A percentile compares a stretch with the other conserved stretches of the same genome.
phyloP scores from a whole-genome alignment of 2,888 invertebrate genomes.

The Andrena fulva region DNA sequence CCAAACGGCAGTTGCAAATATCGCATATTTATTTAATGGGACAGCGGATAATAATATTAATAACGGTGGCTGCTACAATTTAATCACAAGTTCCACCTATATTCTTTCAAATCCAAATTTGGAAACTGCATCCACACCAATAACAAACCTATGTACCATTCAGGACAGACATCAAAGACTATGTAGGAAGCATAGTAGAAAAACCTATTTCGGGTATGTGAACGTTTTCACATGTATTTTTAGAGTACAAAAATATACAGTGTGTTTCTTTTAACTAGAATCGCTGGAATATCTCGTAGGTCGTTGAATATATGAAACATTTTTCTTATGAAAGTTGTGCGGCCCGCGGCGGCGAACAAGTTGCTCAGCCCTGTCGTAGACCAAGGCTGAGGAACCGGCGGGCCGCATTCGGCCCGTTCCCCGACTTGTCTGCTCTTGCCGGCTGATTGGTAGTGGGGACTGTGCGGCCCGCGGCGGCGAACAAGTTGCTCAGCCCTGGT shows the following conservation, averaged over 20 bases:
- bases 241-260: neutral
- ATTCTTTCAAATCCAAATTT: constrained; percentile 2
- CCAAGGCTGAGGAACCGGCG: too few species aligned
- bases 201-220: neutral
- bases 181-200: constrained; percentile 12
- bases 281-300: too few species aligned
- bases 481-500: too few species aligned
- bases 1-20: constrained; percentile 11
- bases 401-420: too few species aligned
- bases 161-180: constrained; percentile 2
- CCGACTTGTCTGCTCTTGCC: too few species aligned
- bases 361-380: too few species aligned
- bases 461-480: too few species aligned
- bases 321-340: too few species aligned
- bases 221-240: constrained; percentile 3
- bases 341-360: too few species aligned
- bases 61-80: constrained; percentile 14
- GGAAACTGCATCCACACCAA: neutral
- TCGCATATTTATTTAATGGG: neutral
- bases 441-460: too few species aligned
- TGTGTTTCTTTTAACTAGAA: too few species aligned
- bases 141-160: neutral
- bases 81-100: constrained; percentile 11
- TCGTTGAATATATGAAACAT: too few species aligned
- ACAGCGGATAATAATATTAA: neutral